Percentiles rank a stretch among this genome's conserved stretches.
Conservation (phyloP, 2,113 vertebrate species). For the Hippocampus abdominalis region DNA sequence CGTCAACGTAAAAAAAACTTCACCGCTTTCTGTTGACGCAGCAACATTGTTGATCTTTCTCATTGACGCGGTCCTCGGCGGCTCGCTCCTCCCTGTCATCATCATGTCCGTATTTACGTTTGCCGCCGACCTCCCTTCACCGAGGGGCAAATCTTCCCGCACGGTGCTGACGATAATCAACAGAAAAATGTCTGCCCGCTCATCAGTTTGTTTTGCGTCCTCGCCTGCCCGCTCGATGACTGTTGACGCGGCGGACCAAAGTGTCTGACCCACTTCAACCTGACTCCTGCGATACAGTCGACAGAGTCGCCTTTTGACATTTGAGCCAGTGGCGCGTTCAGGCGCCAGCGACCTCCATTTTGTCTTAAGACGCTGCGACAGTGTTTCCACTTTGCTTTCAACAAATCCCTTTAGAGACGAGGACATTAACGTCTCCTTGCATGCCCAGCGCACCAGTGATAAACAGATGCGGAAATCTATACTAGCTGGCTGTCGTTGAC, state of each 20-base stretch:
- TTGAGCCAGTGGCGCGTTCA: conserved; percentile 27
- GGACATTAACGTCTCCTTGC: background rate
- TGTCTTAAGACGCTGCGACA: conserved; percentile 10
- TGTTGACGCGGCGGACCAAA: conserved; percentile 44
- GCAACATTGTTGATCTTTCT: conserved; percentile 1
- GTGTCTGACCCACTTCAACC: conserved; percentile 52
- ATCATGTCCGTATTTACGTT: background rate
- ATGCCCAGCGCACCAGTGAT: background rate
- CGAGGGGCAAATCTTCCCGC: conserved; percentile 14
- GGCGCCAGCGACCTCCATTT: conserved; percentile 22
- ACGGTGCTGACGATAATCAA: conserved; percentile 27
- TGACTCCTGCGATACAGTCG: conserved; percentile 44
- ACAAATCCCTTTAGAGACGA: background rate
- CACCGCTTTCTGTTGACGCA: conserved; percentile 1
- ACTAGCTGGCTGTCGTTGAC: no score
- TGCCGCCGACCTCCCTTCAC: background rate
- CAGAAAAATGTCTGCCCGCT: conserved; percentile 12
- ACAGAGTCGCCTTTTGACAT: conserved; percentile 38
- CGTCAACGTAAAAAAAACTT: conserved; percentile 23
- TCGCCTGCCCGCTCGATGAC: conserved; percentile 46
- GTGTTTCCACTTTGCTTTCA: background rate
- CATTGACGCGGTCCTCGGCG: background rate
- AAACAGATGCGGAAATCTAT: background rate
- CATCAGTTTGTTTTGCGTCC: conserved; percentile 29
- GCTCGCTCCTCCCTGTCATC: background rate